Evolutionary conservation across 2,797 vertebrate species (phyloP), one percentile per base, ranked within the genome.

Genomic region (Malacoraja senta): DNA sequence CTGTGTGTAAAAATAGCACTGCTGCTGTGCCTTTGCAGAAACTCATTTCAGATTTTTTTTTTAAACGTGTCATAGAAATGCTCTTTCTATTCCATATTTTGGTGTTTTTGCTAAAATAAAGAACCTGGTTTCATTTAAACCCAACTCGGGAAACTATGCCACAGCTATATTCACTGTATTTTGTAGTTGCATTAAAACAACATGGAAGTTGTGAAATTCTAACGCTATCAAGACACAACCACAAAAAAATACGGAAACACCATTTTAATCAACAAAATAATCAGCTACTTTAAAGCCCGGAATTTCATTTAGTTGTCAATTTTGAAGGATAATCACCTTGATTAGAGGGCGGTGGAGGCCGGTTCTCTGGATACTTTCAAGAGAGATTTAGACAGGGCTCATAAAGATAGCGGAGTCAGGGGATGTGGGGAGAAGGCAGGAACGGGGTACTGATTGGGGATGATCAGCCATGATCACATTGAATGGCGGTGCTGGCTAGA

Each of bases 1-100:
- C 84, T 32, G 29, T 88, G 84, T 65, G n/a, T 61, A 35, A 68
- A 84, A 65, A 65, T 68, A 68, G 35, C 84, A 88, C 84, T 88
- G n/a, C n/a, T 19, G 61, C n/a, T 35, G 84, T 68, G 65, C 61
- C 63, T 65, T n/a, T 68, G 3, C 2, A 68, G 84, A 88, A 86
- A 63, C 83, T 65, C 13, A 65, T 63, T 86, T 32, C n/a, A 63
- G 61, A 65, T 53, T 53, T 6, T 53, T 2, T 44, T 53, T 53
- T 86, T 19, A 88, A 88, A 68, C 61, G 35, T 68, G 21, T 84
- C 53, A 61, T 29, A 61, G 81, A 84, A 61, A 84, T 84, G 84
- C n/a, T 88, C n/a, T 68, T 68, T 35, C 19, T 8, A 88, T 68
- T 68, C n/a, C 6, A 35, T 8, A 8, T 68, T 88, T 21, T 68